phyloP scores from a whole-genome alignment of 2,797 vertebrate genomes.

The Danio kyathit region DNA sequence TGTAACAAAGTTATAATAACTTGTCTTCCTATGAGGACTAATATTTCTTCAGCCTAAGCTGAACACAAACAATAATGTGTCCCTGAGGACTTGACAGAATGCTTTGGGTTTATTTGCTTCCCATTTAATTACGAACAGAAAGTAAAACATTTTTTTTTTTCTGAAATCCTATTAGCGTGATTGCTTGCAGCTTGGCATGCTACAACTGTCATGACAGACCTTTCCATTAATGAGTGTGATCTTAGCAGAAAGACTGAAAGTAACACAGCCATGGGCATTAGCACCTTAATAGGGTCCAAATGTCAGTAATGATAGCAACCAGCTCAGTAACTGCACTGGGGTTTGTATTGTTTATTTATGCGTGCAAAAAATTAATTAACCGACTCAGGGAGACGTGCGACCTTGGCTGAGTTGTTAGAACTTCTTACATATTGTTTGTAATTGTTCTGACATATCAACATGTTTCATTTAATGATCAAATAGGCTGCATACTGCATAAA shows the following conservation, averaged over 20 bases:
- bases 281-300: constrained; percentile 70
- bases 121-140: constrained; percentile 21
- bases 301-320: constrained; percentile 69
- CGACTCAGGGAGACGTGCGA: constrained; percentile 7
- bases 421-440: constrained; percentile 24
- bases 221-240: constrained; percentile 57
- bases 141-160: constrained; percentile 21
- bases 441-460: constrained; percentile 13
- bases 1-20: constrained; percentile 1
- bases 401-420: constrained; percentile 52
- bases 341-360: constrained; percentile 54
- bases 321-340: constrained; percentile 49
- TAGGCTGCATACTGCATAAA: no score
- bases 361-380: constrained; percentile 67
- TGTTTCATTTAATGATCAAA: constrained; percentile 19
- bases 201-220: constrained; percentile 51
- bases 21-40: background rate
- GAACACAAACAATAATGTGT: constrained; percentile 24
- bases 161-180: constrained; percentile 43
- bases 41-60: constrained; percentile 17
- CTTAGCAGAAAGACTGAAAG: constrained; percentile 48
- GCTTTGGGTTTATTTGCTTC: constrained; percentile 22
- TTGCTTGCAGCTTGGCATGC: constrained; percentile 41
- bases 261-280: constrained; percentile 54
- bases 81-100: constrained; percentile 19